A percentile compares a stretch with the other conserved stretches of the same genome.
Evolutionary conservation across 2,888 invertebrate genomes (phyloP).

Genomic region (Stegophylla sp.): DNA sequence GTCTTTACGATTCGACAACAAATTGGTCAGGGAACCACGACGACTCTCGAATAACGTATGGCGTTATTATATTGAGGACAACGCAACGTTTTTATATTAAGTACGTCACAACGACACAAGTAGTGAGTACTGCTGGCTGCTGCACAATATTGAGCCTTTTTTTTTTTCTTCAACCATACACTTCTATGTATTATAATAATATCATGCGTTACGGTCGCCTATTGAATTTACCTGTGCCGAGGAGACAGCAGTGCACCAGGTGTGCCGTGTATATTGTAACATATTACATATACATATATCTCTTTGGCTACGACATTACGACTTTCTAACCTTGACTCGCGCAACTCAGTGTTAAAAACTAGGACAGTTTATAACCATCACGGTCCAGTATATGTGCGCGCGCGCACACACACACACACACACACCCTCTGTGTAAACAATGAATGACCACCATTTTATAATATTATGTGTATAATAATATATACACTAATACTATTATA

Average conservation of each 20-base stretch:
- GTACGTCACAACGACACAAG: too few relatives aligned
- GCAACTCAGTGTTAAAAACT: constrained; percentile 43
- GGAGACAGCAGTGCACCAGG: background rate
- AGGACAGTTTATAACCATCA: constrained; percentile 25
- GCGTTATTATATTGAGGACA: too few relatives aligned
- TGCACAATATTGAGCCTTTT: too few relatives aligned
- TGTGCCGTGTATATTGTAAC: constrained; percentile 31
- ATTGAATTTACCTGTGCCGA: background rate
- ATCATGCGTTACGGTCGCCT: background rate
- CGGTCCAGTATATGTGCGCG: background rate
- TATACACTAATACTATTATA: background rate
- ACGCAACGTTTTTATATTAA: too few relatives aligned
- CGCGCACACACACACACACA: background rate
- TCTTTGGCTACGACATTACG: background rate
- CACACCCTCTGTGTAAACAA: background rate
- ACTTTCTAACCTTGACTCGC: constrained; percentile 56
- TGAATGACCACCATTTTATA: constrained; percentile 16
- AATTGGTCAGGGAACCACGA: too few relatives aligned
- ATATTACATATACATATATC: background rate
- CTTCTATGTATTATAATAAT: background rate
- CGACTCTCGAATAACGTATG: too few relatives aligned
- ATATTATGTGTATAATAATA: too few relatives aligned
- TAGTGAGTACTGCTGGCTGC: too few relatives aligned
- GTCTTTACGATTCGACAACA: too few relatives aligned
- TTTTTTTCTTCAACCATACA: too few relatives aligned